Evolutionary conservation across 2,113 vertebrate species (phyloP), one percentile per base, ranked within the genome.

Genomic region (Podilymbus podiceps): DNA sequence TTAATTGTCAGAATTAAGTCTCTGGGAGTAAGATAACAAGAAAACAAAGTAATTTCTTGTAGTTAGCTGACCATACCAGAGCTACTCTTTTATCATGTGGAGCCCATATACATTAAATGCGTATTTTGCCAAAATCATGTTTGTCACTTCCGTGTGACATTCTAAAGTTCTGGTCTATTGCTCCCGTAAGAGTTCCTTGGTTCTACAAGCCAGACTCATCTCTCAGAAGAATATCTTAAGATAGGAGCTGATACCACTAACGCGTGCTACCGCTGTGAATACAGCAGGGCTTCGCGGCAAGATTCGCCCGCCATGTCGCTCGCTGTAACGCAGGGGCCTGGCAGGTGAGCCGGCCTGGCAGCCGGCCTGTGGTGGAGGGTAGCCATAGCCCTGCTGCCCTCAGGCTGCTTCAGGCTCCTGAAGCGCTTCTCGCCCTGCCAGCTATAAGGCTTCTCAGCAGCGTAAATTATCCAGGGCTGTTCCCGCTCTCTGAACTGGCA

Each of bases 61-160:
- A 53, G 15, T 63, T 63, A 46, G 38, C 25, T 67, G 56, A 46
- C 6, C 1, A 3, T 31, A 50, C 8, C 20, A 67, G 85, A 88
- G 11, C 31, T 85, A 4, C 6, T 9, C 8, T 49, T 82, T 22
- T 22, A 19, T 22, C 44, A 11, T 19, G 4, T 3, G 8, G 38
- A 84, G 22, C 31, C 27, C 42, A 5, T 2, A 46, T 19, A 69
- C 22, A 11, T 3, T 20, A 53, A 44, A 28, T 73, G 6, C 0
- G 0, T 55, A 20, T 78, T 46, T 58, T 76, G 30, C 22, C 59
- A 46, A 33, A 56, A 76, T 40, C 0, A 0, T 2, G 1, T 33
- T 79, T 62, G 28, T 27, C 24, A 8, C 55, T 35, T 52, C 62
- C 14, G 23, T 19, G 1, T 7, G 17, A 17, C 25, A 11, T 24